Percentiles rank a stretch among this genome's conserved stretches.
Conservation (phyloP, 2,797 vertebrate species). For the Petrocephalus sullivani region DNA sequence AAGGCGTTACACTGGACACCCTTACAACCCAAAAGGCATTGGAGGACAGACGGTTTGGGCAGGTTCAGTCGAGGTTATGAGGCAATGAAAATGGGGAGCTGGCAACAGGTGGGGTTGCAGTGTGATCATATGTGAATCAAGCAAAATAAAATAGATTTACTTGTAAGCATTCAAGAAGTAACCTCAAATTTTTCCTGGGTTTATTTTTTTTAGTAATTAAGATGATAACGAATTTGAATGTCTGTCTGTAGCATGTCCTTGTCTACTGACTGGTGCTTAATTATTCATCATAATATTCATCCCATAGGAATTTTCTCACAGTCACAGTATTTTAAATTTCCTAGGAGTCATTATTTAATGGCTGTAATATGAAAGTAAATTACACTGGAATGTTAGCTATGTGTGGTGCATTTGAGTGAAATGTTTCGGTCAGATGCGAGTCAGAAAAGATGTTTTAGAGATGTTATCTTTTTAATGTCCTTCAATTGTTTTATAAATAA, state of each 20-base stretch:
- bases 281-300: not conserved
- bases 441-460: not conserved
- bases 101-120: not conserved
- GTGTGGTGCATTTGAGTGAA: not conserved
- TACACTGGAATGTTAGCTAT: not conserved
- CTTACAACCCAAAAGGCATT: not conserved
- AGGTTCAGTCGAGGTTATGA: not conserved
- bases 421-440: not conserved
- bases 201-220: not conserved
- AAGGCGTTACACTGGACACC: not conserved
- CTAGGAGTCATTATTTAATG: not conserved
- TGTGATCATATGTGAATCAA: not conserved
- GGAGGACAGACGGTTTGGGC: not conserved
- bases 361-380: not conserved
- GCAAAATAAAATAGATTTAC: not conserved
- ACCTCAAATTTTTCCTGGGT: not conserved
- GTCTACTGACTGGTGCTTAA: not conserved
- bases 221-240: not conserved
- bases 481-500: constrained; percentile 6
- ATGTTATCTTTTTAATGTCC: not conserved
- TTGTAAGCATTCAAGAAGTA: not conserved
- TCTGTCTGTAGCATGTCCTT: not conserved
- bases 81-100: not conserved
- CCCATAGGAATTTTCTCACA: not conserved
- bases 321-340: not conserved